Conservation (phyloP, 2,797 vertebrate genomes). For the Rhinatrema bivittatum region DNA sequence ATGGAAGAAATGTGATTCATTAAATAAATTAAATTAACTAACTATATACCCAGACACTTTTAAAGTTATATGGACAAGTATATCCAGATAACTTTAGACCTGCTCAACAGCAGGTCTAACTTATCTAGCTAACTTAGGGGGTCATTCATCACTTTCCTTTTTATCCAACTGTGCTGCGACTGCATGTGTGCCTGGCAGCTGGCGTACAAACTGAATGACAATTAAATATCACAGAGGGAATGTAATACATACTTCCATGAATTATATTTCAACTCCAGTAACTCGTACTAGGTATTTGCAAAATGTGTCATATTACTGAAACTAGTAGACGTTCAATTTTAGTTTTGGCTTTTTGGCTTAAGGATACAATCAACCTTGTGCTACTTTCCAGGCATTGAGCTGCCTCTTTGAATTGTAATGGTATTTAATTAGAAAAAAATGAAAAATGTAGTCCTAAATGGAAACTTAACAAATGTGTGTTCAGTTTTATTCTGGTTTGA, state of each 20-base stretch:
- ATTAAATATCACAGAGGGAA: background rate
- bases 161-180: background rate
- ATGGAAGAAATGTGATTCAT: too few species aligned
- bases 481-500: background rate
- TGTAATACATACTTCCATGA: conserved; percentile 2
- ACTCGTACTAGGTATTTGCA: conserved; percentile 25
- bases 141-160: too few species aligned
- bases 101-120: too few species aligned
- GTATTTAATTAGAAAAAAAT: conserved; percentile 10
- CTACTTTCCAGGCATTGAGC: conserved; percentile 17
- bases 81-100: too few species aligned
- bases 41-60: too few species aligned
- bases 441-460: conserved; percentile 22
- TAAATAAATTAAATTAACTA: too few species aligned
- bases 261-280: background rate
- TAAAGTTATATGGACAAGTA: too few species aligned
- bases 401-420: conserved; percentile 30
- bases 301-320: conserved; percentile 26
- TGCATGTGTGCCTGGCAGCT: conserved; percentile 2
- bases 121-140: too few species aligned
- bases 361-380: conserved; percentile 6
- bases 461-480: conserved; percentile 1
- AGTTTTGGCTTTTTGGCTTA: conserved; percentile 20
- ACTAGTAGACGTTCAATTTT: conserved; percentile 24
- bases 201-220: conserved; percentile 10